Evolutionary conservation across 2,113 vertebrate genomes (phyloP), one percentile per base, ranked within the genome.

Genomic region (Sinosuthora webbiana): DNA sequence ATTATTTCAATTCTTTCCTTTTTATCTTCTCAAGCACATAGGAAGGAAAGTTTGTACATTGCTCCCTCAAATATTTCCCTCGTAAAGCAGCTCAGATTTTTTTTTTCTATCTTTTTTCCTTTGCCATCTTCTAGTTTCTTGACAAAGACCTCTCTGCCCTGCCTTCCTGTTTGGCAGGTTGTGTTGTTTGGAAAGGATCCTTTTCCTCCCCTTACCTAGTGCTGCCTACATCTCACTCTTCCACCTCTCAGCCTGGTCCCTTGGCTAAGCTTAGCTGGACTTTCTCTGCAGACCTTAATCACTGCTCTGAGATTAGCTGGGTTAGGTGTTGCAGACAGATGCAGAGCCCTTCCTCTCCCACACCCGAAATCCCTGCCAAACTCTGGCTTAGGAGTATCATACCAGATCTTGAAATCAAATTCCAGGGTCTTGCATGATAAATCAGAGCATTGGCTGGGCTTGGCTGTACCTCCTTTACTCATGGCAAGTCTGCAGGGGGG

Each of bases 271-370:
- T 91, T 44, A 80, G 78, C 83, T 86, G 74, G 89, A 89, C 90
- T 93, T 80, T 92, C 87, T 65, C 90, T 87, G 73, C 56, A 89
- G 84, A 68, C 71, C 31, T 37, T 52, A 93, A 94, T 71, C 67
- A 35, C 67, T 64, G 85, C 75, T 84, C 65, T 2, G 27, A 88
- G 87, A 94, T 76, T 73, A 89, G 59, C 1, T 0, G 23, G 67
- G 91, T 59, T 47, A 93, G 91, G 87, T 82, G 91, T 18, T 80
- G 71, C 52, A 94, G 75, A 74, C 45, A 87, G 79, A 89, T 35
- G 78, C 63, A 83, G 69, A 63, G 79, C 78, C 88, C 73, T 90
- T 89, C 78, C 87, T 81, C 81, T 95, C 71, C 71, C 64, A 86
- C 91, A 88, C 63, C 87, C 87, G 8, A 89, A 79, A 79, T 80